Evolutionary conservation across 2,113 vertebrate genomes (phyloP).

Genomic region (Panthera leo): DNA sequence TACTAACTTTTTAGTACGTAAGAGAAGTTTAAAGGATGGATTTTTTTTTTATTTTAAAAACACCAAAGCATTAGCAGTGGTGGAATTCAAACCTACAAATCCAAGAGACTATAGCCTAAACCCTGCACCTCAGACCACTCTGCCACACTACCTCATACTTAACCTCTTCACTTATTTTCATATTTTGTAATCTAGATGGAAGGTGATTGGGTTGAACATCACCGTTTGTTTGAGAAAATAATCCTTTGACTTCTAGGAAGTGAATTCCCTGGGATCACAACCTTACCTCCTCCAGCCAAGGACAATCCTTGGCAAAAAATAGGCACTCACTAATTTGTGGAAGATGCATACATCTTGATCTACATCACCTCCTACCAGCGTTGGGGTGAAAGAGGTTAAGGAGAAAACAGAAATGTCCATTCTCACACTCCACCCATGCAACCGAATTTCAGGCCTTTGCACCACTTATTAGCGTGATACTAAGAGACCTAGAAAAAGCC

Average conservation of each 20-base stretch:
- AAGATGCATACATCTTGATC: neutral
- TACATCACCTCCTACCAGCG: neutral
- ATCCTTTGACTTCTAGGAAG: neutral
- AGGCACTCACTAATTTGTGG: neutral
- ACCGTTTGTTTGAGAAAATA: neutral
- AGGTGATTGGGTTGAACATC: neutral
- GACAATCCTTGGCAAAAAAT: neutral
- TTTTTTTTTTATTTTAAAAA: neutral
- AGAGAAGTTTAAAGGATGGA: neutral
- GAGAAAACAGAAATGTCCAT: neutral
- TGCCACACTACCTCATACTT: neutral
- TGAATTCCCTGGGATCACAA: neutral
- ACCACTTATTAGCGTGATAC: neutral
- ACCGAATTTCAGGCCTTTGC: neutral
- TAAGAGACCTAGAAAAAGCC: neutral
- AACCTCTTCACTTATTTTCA: neutral
- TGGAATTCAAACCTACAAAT: constrained; percentile 67
- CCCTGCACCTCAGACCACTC: too few relatives aligned
- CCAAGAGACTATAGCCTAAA: neutral
- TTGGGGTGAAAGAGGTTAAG: neutral
- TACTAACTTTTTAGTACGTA: neutral
- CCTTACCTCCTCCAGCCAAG: neutral
- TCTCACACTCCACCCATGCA: neutral
- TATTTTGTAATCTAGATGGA: neutral
- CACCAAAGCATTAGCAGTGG: constrained; percentile 16